A percentile compares a stretch with the other conserved stretches of the same genome.
Conservation (phyloP, 2,888 invertebrate genomes). For the Aphrophora alni region DNA sequence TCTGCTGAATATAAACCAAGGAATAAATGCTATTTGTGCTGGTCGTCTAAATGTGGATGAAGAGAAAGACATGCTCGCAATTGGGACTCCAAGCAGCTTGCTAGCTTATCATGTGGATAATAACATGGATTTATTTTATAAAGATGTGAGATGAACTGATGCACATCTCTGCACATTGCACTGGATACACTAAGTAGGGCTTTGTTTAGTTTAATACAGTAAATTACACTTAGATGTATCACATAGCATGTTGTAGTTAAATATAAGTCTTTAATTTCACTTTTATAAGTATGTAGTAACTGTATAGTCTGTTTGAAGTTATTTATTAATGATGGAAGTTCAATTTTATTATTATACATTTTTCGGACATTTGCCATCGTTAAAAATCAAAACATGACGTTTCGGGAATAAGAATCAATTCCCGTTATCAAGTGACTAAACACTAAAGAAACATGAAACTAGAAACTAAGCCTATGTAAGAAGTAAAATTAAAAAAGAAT, state of each 20-base stretch:
- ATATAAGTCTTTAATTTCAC: too few relatives aligned
- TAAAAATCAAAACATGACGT: too few relatives aligned
- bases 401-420: too few relatives aligned
- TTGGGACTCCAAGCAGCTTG: conserved; percentile 78
- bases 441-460: too few relatives aligned
- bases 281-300: too few relatives aligned
- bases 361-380: too few relatives aligned
- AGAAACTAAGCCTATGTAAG: too few relatives aligned
- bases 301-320: too few relatives aligned
- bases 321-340: too few relatives aligned
- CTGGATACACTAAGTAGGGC: background rate
- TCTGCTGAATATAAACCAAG: conserved; percentile 79
- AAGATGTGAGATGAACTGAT: conserved; percentile 65
- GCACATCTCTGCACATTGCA: background rate
- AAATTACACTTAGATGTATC: background rate
- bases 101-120: conserved; percentile 90
- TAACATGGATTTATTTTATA: conserved; percentile 90
- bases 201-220: background rate
- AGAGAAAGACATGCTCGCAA: conserved; percentile 76
- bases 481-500: too few relatives aligned
- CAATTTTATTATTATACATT: too few relatives aligned
- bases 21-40: conserved; percentile 77
- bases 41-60: conserved; percentile 71
- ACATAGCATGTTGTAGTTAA: background rate
- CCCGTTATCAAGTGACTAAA: too few relatives aligned